Conservation (phyloP, 2,797 vertebrate genomes). For the Xenopus petersii region DNA sequence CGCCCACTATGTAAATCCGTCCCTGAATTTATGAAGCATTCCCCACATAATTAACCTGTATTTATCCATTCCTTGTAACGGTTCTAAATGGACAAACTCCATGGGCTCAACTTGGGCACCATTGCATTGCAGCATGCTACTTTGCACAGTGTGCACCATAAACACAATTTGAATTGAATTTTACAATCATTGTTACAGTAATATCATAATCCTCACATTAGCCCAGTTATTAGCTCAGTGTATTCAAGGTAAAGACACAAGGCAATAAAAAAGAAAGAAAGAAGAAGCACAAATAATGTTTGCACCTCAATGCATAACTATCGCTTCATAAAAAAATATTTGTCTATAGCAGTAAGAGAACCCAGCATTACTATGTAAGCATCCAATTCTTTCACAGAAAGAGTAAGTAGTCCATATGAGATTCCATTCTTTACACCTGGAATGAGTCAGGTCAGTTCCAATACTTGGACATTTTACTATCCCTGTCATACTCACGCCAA, state of each 20-base stretch:
- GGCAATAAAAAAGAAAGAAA: too few relatives aligned
- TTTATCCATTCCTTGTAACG: too few relatives aligned
- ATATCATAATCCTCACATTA: slow-evolving; percentile 11
- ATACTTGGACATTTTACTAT: slow-evolving; percentile 15
- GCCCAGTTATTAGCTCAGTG: not conserved
- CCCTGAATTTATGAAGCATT: too few relatives aligned
- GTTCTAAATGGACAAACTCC: too few relatives aligned
- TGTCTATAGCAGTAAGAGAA: slow-evolving; percentile 48
- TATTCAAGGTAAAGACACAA: not conserved
- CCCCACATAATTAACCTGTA: too few relatives aligned
- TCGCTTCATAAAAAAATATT: slow-evolving; percentile 41
- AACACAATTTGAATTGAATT: not conserved
- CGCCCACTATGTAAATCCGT: too few relatives aligned
- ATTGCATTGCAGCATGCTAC: not conserved
- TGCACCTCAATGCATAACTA: slow-evolving; percentile 14
- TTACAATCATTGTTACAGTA: not conserved
- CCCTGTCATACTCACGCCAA: not conserved
- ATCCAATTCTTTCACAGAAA: slow-evolving; percentile 90
- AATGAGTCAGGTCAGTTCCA: slow-evolving; percentile 49
- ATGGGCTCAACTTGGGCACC: too few relatives aligned
- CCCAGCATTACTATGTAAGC: slow-evolving; percentile 48
- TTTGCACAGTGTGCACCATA: slow-evolving; percentile 21
- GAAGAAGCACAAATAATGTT: not conserved
- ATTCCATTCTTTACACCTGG: slow-evolving; percentile 33
- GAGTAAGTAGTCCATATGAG: slow-evolving; percentile 62